Evolutionary conservation across 2,888 invertebrate genomes (phyloP).

Genomic region (Cenopis cana): DNA sequence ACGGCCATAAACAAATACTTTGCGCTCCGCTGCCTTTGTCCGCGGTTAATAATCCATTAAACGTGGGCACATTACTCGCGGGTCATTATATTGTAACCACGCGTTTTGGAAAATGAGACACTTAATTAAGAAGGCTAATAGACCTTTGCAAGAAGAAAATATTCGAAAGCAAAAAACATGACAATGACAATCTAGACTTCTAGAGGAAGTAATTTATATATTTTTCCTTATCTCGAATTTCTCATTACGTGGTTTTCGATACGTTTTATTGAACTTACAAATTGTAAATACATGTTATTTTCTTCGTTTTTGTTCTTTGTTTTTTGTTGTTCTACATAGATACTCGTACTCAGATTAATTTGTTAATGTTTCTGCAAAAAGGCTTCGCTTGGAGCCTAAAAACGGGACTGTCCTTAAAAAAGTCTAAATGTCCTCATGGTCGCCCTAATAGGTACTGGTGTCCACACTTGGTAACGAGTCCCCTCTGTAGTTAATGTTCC

Average conservation of each 20-base stretch:
- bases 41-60: constrained; percentile 70
- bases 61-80: constrained; percentile 67
- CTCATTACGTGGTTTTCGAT: too few species aligned
- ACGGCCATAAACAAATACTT: constrained; percentile 44
- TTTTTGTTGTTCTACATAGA: too few species aligned
- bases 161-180: too few species aligned
- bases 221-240: too few species aligned
- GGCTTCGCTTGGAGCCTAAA: background rate
- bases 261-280: too few species aligned
- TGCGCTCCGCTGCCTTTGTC: constrained; percentile 63
- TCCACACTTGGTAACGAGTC: constrained; percentile 27
- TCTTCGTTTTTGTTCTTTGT: too few species aligned
- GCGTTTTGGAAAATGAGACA: background rate
- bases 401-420: background rate
- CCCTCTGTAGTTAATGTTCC: constrained; percentile 47
- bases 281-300: too few species aligned
- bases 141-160: too few species aligned
- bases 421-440: constrained; percentile 21
- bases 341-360: too few species aligned
- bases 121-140: too few species aligned
- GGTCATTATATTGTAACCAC: constrained; percentile 59
- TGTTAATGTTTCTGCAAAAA: background rate
- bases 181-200: too few species aligned
- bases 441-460: constrained; percentile 39
- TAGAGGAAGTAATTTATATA: too few species aligned